These are phyloP conservation scores for Axis porcinus DNA, from an alignment of 2,113 vertebrate species.

Conservation along the genomic window DNA sequence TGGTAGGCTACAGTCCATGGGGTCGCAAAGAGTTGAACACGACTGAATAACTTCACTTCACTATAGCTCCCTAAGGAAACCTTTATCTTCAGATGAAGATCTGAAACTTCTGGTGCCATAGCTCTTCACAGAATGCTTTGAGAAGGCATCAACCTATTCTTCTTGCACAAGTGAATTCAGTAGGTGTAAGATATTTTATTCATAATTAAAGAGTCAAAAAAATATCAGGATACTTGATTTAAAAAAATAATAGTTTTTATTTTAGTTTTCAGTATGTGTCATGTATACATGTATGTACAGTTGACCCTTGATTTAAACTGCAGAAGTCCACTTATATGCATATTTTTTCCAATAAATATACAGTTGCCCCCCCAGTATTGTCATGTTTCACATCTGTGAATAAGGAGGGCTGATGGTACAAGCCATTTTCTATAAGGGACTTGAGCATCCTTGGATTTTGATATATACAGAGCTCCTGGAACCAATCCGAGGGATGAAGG, in stretches of 20 bases:
- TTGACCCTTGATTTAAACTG: background rate
- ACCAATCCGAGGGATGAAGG: background rate
- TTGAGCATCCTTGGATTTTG: background rate
- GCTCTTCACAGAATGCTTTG: background rate
- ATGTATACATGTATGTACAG: background rate
- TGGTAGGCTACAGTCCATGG: too few relatives aligned
- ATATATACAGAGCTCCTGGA: background rate
- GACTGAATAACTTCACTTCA: too few relatives aligned
- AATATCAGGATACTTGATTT: background rate
- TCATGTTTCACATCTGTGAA: background rate
- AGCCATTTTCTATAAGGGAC: background rate
- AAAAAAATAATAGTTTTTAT: background rate
- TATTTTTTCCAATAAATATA: background rate
- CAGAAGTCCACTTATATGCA: background rate
- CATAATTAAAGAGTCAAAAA: background rate
- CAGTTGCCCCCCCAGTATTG: background rate
- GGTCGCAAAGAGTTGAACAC: too few relatives aligned
- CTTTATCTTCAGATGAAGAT: background rate
- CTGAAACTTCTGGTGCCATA: background rate
- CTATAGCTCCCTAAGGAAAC: background rate
- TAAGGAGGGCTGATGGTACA: background rate
- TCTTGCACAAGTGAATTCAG: background rate
- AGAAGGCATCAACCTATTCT: background rate
- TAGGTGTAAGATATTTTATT: background rate
- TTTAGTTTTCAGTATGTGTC: background rate